Percentiles rank a stretch among this genome's conserved stretches.
Conservation (phyloP, 2,888 invertebrate genomes). For the Polietes domitor region DNA sequence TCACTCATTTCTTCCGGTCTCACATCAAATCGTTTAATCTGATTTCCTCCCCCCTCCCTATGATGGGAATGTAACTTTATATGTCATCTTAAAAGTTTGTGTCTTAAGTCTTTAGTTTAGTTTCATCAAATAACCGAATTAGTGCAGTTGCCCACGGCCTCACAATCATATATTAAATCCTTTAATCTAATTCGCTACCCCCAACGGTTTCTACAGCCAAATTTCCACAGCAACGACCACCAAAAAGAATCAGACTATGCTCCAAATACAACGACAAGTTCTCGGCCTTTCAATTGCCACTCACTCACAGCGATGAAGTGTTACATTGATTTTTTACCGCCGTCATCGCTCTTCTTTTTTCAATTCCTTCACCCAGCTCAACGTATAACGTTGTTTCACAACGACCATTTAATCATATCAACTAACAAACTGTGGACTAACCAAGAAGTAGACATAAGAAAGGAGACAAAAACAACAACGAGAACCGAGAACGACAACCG, state of each 20-base stretch:
- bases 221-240: no score
- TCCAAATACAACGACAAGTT: slow-evolving; percentile 15
- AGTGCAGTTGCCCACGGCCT: no score
- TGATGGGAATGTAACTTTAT: no score
- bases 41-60: no score
- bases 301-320: slow-evolving; percentile 11
- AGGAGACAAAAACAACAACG: background rate
- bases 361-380: background rate
- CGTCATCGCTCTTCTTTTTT: background rate
- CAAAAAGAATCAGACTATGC: slow-evolving; percentile 18
- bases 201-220: no score
- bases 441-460: background rate
- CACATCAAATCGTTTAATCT: no score
- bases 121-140: background rate
- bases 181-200: no score
- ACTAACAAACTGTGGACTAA: background rate
- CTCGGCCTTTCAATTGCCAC: background rate
- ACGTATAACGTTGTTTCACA: slow-evolving; percentile 10
- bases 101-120: slow-evolving; percentile 7
- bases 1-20: no score
- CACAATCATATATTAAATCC: no score
- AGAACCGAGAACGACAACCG: background rate
- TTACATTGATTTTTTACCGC: slow-evolving; percentile 6
- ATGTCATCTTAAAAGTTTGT: background rate
- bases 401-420: slow-evolving; percentile 27